These are phyloP conservation scores for Macrocentrus cingulum DNA, from an alignment of 1,140 invertebrate species.

Conservation along the genomic window DNA sequence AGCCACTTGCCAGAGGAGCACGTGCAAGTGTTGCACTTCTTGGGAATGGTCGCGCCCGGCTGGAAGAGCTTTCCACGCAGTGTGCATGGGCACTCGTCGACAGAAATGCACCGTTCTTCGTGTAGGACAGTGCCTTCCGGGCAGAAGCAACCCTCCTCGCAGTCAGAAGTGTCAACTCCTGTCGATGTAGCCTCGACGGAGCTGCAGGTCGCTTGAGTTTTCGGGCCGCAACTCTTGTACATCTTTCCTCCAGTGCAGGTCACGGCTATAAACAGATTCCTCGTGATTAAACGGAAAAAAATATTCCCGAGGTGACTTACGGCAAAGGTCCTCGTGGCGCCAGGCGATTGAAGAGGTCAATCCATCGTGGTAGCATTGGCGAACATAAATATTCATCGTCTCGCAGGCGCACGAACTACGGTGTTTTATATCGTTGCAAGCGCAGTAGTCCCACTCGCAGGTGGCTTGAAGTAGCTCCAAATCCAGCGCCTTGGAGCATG, in stretches of 20 bases:
- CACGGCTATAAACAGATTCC: constrained; percentile 62
- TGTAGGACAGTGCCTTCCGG: constrained; percentile 73
- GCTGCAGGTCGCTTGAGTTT: constrained; percentile 62
- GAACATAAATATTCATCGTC: constrained; percentile 74
- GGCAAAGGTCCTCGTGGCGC: constrained; percentile 73
- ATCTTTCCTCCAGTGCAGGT: constrained; percentile 68
- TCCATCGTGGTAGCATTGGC: constrained; percentile 71
- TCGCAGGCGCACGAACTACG: constrained; percentile 72
- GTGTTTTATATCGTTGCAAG: constrained; percentile 63
- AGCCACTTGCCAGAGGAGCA: constrained; percentile 75
- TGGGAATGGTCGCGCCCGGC: constrained; percentile 71
- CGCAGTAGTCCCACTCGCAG: constrained; percentile 78
- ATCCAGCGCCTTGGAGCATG: constrained; percentile 66
- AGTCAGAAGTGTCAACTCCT: constrained; percentile 54
- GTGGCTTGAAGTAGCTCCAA: constrained; percentile 62
- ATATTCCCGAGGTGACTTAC: constrained; percentile 75
- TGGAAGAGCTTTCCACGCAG: constrained; percentile 74
- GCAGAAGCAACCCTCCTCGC: constrained; percentile 87
- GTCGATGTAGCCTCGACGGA: constrained; percentile 40
- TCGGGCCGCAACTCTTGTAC: constrained; percentile 71
- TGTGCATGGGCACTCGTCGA: constrained; percentile 76
- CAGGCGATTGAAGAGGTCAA: constrained; percentile 66
- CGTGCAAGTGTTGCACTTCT: constrained; percentile 83
- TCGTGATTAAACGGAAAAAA: neutral
- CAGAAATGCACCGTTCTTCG: constrained; percentile 71